Evolutionary conservation across 2,888 invertebrate species (phyloP), one percentile per base, ranked within the genome.

Genomic region (Zhuqinia jingwanae): DNA sequence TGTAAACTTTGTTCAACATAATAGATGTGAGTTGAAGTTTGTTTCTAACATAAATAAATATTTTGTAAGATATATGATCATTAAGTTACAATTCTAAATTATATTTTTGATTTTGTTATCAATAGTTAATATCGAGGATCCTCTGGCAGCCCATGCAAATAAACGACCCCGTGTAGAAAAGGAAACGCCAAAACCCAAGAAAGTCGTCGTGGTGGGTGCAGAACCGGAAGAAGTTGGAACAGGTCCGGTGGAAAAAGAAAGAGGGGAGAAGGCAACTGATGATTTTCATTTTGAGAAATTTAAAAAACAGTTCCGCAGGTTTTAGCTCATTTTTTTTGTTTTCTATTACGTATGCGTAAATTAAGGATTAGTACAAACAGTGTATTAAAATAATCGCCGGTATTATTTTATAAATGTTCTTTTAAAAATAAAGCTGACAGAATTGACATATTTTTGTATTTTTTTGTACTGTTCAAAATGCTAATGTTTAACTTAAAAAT

Each of bases 271-370:
- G 91, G 98, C 98, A 0, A 98, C 98, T 0, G 99, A 99, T 92
- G 98, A 99, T 93, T 98, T 97, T 92, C 97, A 98, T 93, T 98
- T 97, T 93, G 98, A 98, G 92, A 96, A 96, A 92, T 99, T 99
- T 92, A 97, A 97, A 92, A 98, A 98, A 93, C 98, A 98, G 92
- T 98, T 98, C 93, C 94, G 97, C 91, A 94, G 97, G 93, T 97
- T 96, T 93, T 96, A 93, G 88, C 58, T 85, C 76, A 15, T 79
- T 56, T 73, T 27, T n/a, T 27, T 20, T 80, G 25, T 8, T 73
- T n/a, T 58, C 36, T 36, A 47, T 70, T 82, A 1, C 17, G n/a
- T 36, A 36, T n/a, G n/a, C n/a, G n/a, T n/a, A n/a, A n/a, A n/a
- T n/a, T n/a, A n/a, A n/a, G n/a, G n/a, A n/a, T n/a, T n/a, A n/a